A percentile compares a stretch with the other conserved stretches of the same genome.
Conservation (phyloP, 2,888 invertebrate genomes). For the Callimorpha dominula region DNA sequence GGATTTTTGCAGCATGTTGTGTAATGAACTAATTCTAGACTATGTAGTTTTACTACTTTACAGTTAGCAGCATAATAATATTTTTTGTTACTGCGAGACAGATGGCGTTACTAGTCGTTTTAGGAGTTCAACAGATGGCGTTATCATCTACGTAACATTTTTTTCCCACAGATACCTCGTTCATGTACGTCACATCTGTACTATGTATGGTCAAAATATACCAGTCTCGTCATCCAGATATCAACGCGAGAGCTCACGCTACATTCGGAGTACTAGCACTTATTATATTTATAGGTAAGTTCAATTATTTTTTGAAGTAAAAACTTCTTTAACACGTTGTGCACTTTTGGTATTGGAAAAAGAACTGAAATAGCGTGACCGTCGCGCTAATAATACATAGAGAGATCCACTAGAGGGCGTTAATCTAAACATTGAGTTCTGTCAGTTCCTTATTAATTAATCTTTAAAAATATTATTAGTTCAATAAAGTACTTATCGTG, state of each 20-base stretch:
- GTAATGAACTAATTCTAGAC: too few relatives aligned
- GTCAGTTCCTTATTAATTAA: too few relatives aligned
- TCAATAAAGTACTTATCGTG: too few relatives aligned
- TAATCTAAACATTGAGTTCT: too few relatives aligned
- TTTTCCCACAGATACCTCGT: slow-evolving; percentile 91
- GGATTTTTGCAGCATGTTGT: too few relatives aligned
- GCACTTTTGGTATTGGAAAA: too few relatives aligned
- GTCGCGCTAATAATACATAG: too few relatives aligned
- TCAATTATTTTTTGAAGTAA: too few relatives aligned
- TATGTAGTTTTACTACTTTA: neutral
- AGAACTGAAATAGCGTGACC: too few relatives aligned
- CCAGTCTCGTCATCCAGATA: slow-evolving; percentile 95
- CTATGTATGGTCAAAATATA: slow-evolving; percentile 96
- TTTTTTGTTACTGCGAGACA: neutral
- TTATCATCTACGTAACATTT: neutral
- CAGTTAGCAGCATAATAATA: neutral
- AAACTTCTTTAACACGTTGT: too few relatives aligned
- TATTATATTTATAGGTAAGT: slow-evolving; percentile 90
- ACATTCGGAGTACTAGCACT: slow-evolving; percentile 92
- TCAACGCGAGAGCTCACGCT: slow-evolving; percentile 93
- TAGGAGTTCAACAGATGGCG: neutral
- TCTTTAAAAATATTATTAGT: too few relatives aligned
- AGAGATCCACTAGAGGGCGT: too few relatives aligned
- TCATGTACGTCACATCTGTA: slow-evolving; percentile 96
- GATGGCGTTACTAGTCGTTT: neutral